Base-by-base conservation (phyloP, 2,113 vertebrate genomes). In the Rhinichthys klamathensis region DNA sequence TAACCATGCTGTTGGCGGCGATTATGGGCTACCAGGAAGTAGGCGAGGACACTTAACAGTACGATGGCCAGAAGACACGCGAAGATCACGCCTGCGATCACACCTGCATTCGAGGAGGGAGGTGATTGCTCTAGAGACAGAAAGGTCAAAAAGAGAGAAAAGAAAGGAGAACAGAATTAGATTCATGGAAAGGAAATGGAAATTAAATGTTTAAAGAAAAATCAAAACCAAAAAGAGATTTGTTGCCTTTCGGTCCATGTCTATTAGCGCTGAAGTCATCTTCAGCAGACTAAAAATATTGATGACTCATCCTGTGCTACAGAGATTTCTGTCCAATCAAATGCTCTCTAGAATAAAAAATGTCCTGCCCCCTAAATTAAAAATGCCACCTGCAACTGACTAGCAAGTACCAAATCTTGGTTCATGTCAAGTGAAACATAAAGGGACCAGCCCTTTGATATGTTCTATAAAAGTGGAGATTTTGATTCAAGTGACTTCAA, bases 51-150 rank as follows among this genome's bases (percentile, higher is more conserved):
- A 15, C 91, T 93, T n/a, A 97, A 92, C 90, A 97, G 90, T 84
- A 96, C 92, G 80, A 97, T 87, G 88, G 95, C 95, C 91, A 97
- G 94, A 73, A 96, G 91, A 87, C 94, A 95, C 89, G 95, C 96
- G 89, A 97, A 96, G 89, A 96, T 93, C 70, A 95, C 96, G 88
- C 95, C 96, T 3, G 95, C 96, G 89, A 97, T 92, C 82, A 96
- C 93, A 80, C 96, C 96, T 0, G 89, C 90, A 44, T 95, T 94
- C 92, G 94, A 92, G 27, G 92, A 84, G 90, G 89, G 93, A 88
- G 91, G 92, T 90, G 89, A 86, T 93, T 94, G 93, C 92, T 96
- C 94, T 97, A 95, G 73, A 61, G 80, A 79, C 65, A 89, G 65
- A 86, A 25, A 80, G 27, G 44, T 63, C 61, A 76, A 86, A 82